A percentile compares a stretch with the other conserved stretches of the same genome.
Evolutionary conservation across 2,888 invertebrate genomes (phyloP).

Genomic region (Ecdyonurus torrentis): DNA sequence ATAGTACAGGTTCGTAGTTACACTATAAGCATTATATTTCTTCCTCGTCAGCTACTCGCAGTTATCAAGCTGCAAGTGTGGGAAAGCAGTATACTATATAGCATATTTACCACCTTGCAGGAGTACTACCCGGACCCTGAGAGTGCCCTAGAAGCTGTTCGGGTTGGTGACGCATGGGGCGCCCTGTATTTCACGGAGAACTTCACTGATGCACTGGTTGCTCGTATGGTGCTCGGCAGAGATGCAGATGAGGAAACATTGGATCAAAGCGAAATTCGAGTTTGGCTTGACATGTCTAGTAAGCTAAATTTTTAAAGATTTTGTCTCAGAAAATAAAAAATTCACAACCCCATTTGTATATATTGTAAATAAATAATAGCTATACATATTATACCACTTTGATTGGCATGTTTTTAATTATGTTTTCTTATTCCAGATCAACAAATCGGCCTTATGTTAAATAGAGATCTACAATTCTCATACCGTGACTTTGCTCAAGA

Average conservation of each 20-base stretch:
- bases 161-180: slow-evolving; percentile 70
- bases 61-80: no score
- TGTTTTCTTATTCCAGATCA: slow-evolving; percentile 48
- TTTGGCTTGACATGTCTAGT: slow-evolving; percentile 88
- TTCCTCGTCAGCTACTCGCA: not conserved
- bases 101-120: slow-evolving; percentile 21
- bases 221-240: slow-evolving; percentile 60
- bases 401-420: not conserved
- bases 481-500: slow-evolving; percentile 72
- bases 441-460: slow-evolving; percentile 80
- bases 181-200: slow-evolving; percentile 76
- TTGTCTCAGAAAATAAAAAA: not conserved
- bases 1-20: slow-evolving; percentile 15
- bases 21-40: not conserved
- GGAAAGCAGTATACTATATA: no score
- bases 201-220: slow-evolving; percentile 72
- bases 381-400: not conserved
- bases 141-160: slow-evolving; percentile 53
- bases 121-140: slow-evolving; percentile 46
- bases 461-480: slow-evolving; percentile 67
- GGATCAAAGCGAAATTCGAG: slow-evolving; percentile 69
- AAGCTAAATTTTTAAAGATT: slow-evolving; percentile 20
- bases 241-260: slow-evolving; percentile 75
- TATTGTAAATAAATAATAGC: not conserved
- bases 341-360: no score